These are phyloP conservation scores for Luperina nickerlii DNA, from an alignment of 2,888 invertebrate genomes.

Conservation along the genomic window DNA sequence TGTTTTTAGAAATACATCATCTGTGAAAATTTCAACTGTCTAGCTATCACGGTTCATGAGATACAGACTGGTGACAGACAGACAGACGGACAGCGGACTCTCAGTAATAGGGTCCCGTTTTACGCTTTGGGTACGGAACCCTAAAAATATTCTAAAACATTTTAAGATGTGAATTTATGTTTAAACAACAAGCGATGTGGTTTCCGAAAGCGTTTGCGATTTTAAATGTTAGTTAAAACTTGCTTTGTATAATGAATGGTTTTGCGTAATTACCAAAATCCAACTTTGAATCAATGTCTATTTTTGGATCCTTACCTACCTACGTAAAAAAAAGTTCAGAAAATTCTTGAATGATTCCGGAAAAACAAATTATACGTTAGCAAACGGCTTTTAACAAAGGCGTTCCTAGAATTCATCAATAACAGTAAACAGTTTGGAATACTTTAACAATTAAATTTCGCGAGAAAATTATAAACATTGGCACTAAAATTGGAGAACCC, in stretches of 20 bases:
- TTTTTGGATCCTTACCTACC: background rate
- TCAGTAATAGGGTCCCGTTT: no score
- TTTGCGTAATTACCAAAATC: background rate
- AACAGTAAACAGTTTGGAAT: slow-evolving; percentile 46
- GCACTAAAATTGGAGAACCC: slow-evolving; percentile 32
- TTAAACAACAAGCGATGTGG: background rate
- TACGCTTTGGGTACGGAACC: no score
- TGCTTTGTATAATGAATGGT: background rate
- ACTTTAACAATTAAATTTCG: slow-evolving; percentile 45
- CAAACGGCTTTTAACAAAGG: slow-evolving; percentile 26
- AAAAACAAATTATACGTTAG: slow-evolving; percentile 13
- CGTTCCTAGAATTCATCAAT: slow-evolving; percentile 35
- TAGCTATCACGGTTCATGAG: no score
- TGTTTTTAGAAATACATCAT: no score
- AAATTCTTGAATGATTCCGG: background rate
- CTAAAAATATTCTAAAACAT: background rate
- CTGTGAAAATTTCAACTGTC: no score
- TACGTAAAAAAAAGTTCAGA: background rate
- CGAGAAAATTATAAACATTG: slow-evolving; percentile 54
- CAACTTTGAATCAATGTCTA: background rate
- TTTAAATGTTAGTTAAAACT: background rate
- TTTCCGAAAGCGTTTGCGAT: background rate
- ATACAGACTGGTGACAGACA: no score
- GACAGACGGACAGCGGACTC: no score
- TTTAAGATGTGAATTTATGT: background rate